These are phyloP conservation scores for Thaumatotibia leucotreta DNA, from an alignment of 1,140 invertebrate genomes.

Conservation along the genomic window DNA sequence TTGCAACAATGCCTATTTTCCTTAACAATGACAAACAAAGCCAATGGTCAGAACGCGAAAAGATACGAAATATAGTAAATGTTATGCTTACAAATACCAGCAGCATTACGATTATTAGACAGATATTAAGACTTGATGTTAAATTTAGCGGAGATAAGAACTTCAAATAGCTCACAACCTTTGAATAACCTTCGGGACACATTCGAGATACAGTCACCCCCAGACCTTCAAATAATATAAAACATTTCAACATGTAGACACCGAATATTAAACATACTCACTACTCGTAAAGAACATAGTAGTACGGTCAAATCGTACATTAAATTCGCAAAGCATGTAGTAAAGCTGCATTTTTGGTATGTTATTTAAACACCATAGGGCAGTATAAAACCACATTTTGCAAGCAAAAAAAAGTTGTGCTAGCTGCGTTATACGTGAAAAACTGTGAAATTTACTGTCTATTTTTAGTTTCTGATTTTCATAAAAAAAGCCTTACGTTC, in stretches of 20 bases:
- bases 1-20: conserved; percentile 3
- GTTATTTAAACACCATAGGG: too few species aligned
- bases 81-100: background rate
- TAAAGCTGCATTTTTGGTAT: too few species aligned
- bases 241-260: background rate
- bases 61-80: background rate
- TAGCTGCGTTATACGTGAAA: too few species aligned
- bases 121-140: background rate
- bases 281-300: background rate
- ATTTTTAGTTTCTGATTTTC: too few species aligned
- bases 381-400: too few species aligned
- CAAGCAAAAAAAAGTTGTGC: too few species aligned
- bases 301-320: too few species aligned
- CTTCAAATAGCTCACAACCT: background rate
- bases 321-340: too few species aligned
- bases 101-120: background rate
- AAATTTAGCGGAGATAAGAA: background rate
- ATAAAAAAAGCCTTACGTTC: too few species aligned
- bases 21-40: background rate
- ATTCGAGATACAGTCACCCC: background rate
- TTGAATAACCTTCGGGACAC: background rate
- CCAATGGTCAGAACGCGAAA: background rate
- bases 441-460: too few species aligned
- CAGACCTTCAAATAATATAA: background rate
- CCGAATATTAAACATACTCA: background rate